These are phyloP conservation scores for Phyto melanocephala DNA, from an alignment of 2,888 invertebrate genomes.

Conservation along the genomic window DNA sequence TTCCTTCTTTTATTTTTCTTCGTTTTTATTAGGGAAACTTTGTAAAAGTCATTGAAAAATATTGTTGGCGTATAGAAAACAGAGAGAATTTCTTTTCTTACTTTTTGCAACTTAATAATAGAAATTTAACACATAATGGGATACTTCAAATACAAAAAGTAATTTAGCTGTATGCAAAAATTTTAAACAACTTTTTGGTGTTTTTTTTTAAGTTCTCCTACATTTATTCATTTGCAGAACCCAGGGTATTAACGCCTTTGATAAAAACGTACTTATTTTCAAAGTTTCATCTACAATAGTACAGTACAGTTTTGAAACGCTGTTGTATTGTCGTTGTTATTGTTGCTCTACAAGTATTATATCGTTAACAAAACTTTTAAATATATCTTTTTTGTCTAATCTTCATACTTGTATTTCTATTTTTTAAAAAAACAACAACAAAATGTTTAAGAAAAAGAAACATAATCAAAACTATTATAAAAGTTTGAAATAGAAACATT, in stretches of 20 bases:
- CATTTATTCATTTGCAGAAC: not conserved
- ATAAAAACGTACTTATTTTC: conserved; percentile 1
- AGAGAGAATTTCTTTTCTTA: conserved; percentile 15
- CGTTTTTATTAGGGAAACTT: conserved; percentile 29
- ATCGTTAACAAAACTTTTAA: conserved; percentile 41
- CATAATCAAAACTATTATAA: conserved; percentile 33
- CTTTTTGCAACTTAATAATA: conserved; percentile 49
- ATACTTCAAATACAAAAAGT: conserved; percentile 60
- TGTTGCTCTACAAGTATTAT: conserved; percentile 2
- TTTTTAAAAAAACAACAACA: conserved; percentile 14
- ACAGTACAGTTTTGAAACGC: conserved; percentile 8
- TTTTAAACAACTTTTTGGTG: conserved; percentile 37
- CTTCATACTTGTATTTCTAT: conserved; percentile 40
- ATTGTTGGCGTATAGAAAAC: conserved; percentile 36
- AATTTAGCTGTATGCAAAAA: conserved; percentile 54
- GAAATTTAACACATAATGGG: conserved; percentile 59
- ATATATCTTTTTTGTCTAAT: conserved; percentile 47
- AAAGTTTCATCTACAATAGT: conserved; percentile 16
- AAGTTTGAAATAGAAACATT: conserved; percentile 54
- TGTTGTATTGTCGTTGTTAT: conserved; percentile 2
- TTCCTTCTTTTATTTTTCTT: too few species aligned
- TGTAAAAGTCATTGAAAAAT: conserved; percentile 44
- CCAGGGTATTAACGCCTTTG: conserved; percentile 41
- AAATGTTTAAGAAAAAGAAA: not conserved
- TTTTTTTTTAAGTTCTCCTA: not conserved